Evolutionary conservation across 2,888 invertebrate species (phyloP).

Genomic region (Ligdia adustata): DNA sequence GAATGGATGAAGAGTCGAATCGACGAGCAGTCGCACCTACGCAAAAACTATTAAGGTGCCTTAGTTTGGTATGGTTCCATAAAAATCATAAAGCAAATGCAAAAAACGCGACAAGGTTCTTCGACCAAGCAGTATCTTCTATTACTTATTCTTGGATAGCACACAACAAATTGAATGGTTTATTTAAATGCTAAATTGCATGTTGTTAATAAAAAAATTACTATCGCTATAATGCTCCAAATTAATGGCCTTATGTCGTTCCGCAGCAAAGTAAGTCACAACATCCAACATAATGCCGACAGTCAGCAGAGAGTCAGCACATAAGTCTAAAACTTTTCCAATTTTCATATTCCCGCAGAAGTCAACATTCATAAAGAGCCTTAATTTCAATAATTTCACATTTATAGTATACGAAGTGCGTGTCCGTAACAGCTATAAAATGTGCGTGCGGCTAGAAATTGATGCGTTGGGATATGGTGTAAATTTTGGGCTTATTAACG

Average conservation of each 20-base stretch:
- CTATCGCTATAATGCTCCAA: conserved; percentile 19
- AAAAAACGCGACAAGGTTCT: conserved; percentile 41
- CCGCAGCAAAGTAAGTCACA: conserved; percentile 32
- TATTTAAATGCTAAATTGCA: conserved; percentile 19
- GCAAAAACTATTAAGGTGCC: conserved; percentile 65
- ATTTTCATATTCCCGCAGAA: conserved; percentile 59
- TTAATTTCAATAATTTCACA: conserved; percentile 69
- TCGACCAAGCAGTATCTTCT: conserved; percentile 1
- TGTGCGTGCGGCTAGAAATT: conserved; percentile 66
- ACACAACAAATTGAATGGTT: too few species aligned
- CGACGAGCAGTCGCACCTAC: conserved; percentile 68
- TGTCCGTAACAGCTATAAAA: conserved; percentile 66
- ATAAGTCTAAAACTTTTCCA: conserved; percentile 59
- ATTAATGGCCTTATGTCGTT: conserved; percentile 22
- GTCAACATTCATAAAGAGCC: conserved; percentile 61
- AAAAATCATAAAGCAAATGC: conserved; percentile 50
- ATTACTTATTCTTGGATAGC: too few species aligned
- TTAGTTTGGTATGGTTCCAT: conserved; percentile 66
- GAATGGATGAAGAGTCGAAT: conserved; percentile 69
- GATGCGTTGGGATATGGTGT: conserved; percentile 67
- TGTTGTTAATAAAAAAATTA: conserved; percentile 20
- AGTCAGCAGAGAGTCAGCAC: conserved; percentile 36
- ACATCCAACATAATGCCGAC: conserved; percentile 38
- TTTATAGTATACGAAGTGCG: conserved; percentile 66
- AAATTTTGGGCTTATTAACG: conserved; percentile 68